A percentile compares a stretch with the other conserved stretches of the same genome.
Conservation (phyloP, 2,113 vertebrate species). For the Tupaia tana region DNA sequence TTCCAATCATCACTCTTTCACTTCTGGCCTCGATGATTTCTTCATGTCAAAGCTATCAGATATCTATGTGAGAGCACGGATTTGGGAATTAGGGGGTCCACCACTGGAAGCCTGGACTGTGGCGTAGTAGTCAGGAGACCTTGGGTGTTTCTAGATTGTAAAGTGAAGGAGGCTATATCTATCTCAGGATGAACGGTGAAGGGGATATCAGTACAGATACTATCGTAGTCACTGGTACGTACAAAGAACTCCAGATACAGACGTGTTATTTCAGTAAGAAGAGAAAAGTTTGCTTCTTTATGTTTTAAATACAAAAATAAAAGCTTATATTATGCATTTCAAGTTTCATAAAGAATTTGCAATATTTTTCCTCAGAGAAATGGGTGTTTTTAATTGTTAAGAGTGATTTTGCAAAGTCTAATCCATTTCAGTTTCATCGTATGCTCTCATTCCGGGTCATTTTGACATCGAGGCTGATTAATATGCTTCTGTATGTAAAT, state of each 20-base stretch:
- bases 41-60: background rate
- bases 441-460: slow-evolving; percentile 41
- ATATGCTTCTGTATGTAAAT: slow-evolving; percentile 18
- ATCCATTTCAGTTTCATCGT: slow-evolving; percentile 28
- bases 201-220: background rate
- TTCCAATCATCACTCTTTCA: background rate
- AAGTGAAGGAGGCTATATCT: background rate
- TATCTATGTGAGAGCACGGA: background rate
- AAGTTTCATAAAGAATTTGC: slow-evolving; percentile 2
- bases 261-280: background rate
- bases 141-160: background rate
- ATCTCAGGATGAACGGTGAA: background rate
- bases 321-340: background rate
- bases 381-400: slow-evolving; percentile 47
- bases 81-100: background rate
- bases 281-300: background rate
- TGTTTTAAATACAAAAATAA: slow-evolving; percentile 36
- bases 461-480: slow-evolving; percentile 60
- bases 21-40: background rate
- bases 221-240: background rate
- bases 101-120: background rate
- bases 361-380: slow-evolving; percentile 3
- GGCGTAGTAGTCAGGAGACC: background rate
- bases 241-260: background rate
- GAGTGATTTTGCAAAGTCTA: slow-evolving; percentile 46